A percentile compares a stretch with the other conserved stretches of the same genome.
Evolutionary conservation across 2,888 invertebrate species (phyloP).

Genomic region (Strigamia crassipes): DNA sequence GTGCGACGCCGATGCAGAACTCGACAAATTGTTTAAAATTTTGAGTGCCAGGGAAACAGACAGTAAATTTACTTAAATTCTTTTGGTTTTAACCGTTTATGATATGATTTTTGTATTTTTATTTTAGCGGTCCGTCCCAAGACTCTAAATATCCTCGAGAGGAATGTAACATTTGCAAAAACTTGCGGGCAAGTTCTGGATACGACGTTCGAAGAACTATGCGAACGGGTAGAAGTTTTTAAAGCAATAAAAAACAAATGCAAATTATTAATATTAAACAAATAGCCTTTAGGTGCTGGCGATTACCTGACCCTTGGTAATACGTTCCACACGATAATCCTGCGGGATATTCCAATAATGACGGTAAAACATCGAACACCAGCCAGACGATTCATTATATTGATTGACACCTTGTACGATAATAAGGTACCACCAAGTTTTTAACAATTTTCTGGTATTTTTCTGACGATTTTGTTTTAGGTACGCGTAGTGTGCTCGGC

Average conservation of each 20-base stretch:
- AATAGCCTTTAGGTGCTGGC: constrained; percentile 66
- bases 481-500: constrained; percentile 80
- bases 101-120: neutral
- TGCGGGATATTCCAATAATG: constrained; percentile 85
- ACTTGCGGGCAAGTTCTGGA: constrained; percentile 93
- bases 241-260: neutral
- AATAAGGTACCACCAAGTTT: constrained; percentile 68
- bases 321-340: constrained; percentile 92
- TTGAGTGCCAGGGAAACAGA: constrained; percentile 88
- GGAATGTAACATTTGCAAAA: constrained; percentile 83
- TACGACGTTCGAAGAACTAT: constrained; percentile 85
- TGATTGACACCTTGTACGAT: constrained; percentile 96
- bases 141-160: constrained; percentile 82
- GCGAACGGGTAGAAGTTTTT: constrained; percentile 73
- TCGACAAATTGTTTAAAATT: constrained; percentile 84
- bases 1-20: constrained; percentile 66
- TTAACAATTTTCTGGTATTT: neutral
- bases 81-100: constrained; percentile 30
- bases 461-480: constrained; percentile 60
- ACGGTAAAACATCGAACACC: constrained; percentile 80
- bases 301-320: constrained; percentile 93
- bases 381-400: constrained; percentile 90
- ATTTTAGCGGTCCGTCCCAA: constrained; percentile 71
- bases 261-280: neutral
- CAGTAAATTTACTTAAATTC: constrained; percentile 55